Conservation (phyloP, 2,113 vertebrate species). For the Otocyon megalotis region DNA sequence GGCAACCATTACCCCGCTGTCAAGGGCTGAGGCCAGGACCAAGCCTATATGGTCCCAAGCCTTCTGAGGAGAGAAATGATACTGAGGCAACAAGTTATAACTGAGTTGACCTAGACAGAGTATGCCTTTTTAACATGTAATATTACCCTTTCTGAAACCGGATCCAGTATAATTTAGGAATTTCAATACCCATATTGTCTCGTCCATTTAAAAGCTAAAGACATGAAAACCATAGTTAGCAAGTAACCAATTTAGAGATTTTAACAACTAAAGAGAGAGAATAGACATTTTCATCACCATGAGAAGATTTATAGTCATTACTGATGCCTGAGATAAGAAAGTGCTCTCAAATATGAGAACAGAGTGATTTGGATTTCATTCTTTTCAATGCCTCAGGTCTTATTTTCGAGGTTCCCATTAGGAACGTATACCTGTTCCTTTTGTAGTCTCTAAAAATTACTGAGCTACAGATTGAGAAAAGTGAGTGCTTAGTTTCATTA, state of each 20-base stretch:
- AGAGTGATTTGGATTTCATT: neutral
- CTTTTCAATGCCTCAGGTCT: conserved; percentile 59
- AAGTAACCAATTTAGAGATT: conserved; percentile 63
- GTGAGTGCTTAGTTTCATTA: neutral
- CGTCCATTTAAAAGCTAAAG: conserved; percentile 37
- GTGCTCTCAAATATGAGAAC: conserved; percentile 47
- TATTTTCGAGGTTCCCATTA: neutral
- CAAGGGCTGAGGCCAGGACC: neutral
- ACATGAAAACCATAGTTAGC: conserved; percentile 59
- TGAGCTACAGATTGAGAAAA: neutral
- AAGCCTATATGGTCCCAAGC: fast-evolving
- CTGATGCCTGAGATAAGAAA: conserved; percentile 39
- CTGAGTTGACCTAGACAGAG: neutral
- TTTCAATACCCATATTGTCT: conserved; percentile 70
- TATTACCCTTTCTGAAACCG: conserved; percentile 52
- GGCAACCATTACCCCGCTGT: fast-evolving
- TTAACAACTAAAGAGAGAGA: conserved; percentile 59
- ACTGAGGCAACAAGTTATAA: neutral
- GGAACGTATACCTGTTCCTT: conserved; percentile 34
- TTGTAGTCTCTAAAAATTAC: conserved; percentile 8
- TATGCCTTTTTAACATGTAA: neutral
- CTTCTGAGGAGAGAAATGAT: neutral
- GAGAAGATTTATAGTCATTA: conserved; percentile 32
- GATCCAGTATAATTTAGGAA: conserved; percentile 55
- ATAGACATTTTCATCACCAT: conserved; percentile 70